Evolutionary conservation across 2,113 vertebrate genomes (phyloP), one percentile per base, ranked within the genome.

Genomic region (Ardeotis arabs): DNA sequence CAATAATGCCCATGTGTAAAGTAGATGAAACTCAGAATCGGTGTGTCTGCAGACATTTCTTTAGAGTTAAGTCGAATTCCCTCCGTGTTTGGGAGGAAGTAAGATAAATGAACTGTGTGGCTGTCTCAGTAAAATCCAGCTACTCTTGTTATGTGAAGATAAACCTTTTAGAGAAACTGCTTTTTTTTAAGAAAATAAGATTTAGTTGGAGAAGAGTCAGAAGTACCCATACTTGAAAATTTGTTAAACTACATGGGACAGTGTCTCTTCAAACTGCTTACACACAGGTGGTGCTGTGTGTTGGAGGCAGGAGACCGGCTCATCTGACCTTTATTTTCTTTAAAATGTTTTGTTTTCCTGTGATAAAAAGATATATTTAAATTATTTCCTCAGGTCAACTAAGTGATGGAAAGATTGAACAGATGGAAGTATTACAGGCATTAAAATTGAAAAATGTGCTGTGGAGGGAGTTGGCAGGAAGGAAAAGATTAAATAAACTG

Each of bases 401-500:
- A 62, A 66, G 25, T 16, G 23, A 81, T 66, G 28, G 50, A 50
- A 90, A 93, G 37, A 47, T 68, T 47, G 78, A 89, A 66, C 3
- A 8, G 53, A 68, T 53, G 3, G 37, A 84, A 72, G 18, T 81
- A 75, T 63, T 89, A 31, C 6, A 93, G 62, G 11, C 41, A 68
- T 91, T 89, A 41, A 91, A 89, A 82, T 13, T 84, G 58, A 89
- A 95, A 91, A 91, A 75, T 58, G 20, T 81, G 45, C 47, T 0
- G 0, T 44, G 66, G 24, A 86, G 11, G 79, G 44, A 92, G 53
- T 12, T 80, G 63, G 55, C 67, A 93, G 86, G 79, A 87, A 93
- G 84, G 41, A 82, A 91, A 89, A 79, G 21, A 91, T 85, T 82
- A 91, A 93, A 91, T 56, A 87, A 84, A 47, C 39, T 75, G 62